phyloP scores from a whole-genome alignment of 2,113 vertebrate species.

The Centrocercus urophasianus region DNA sequence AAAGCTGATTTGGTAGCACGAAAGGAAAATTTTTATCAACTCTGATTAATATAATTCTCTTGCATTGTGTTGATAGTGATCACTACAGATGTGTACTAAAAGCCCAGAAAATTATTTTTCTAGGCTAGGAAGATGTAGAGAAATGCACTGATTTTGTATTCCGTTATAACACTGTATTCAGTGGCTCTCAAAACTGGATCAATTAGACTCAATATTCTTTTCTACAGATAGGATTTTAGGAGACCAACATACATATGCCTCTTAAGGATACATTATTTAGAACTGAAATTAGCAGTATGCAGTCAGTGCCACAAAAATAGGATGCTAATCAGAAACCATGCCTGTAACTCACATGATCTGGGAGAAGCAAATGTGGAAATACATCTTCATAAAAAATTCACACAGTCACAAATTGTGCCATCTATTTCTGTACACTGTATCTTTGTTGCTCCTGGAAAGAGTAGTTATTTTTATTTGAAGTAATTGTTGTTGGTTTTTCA shows the following conservation, averaged over 20 bases:
- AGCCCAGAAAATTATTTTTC: not conserved
- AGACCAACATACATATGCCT: not conserved
- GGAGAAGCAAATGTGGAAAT: conserved; percentile 54
- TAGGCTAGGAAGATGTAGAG: not conserved
- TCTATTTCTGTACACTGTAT: conserved; percentile 41
- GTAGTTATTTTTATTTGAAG: conserved; percentile 55
- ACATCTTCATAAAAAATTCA: conserved; percentile 69
- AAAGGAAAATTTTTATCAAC: not conserved
- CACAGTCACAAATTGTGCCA: conserved; percentile 55
- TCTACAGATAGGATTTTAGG: not conserved
- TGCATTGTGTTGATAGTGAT: not conserved
- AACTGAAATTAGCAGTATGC: conserved; percentile 16
- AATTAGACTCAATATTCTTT: conserved; percentile 8
- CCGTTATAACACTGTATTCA: not conserved
- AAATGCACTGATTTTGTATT: not conserved
- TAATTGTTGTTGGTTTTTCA: conserved; percentile 53
- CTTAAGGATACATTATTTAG: conserved; percentile 23
- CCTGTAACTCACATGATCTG: conserved; percentile 51
- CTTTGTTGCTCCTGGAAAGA: conserved; percentile 49
- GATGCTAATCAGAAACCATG: conserved; percentile 22
- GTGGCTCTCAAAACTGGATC: not conserved
- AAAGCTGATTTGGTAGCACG: not conserved
- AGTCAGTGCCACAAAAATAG: conserved; percentile 40
- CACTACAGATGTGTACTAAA: not conserved
- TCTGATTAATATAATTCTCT: not conserved